Evolutionary conservation across 2,888 invertebrate species (phyloP).

Genomic region (Drosophila nr. fundita): DNA sequence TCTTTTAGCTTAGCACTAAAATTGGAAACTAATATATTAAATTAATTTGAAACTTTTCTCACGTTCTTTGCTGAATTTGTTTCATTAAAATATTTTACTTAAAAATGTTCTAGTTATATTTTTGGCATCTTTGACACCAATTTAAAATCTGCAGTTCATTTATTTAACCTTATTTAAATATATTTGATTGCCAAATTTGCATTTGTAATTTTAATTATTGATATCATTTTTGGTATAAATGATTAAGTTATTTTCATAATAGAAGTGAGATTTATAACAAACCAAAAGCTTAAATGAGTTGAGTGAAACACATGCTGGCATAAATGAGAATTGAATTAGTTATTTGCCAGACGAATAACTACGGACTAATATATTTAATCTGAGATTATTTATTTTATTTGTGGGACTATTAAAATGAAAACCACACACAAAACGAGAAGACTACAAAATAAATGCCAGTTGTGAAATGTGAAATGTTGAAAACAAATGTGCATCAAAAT

Average conservation of each 20-base stretch:
- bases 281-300: neutral
- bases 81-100: neutral
- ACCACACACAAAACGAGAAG: slow-evolving; percentile 5
- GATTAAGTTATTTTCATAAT: neutral
- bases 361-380: slow-evolving; percentile 10
- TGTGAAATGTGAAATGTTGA: neutral
- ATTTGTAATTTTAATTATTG: neutral
- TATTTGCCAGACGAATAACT: neutral
- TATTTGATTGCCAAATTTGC: neutral
- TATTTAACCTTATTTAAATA: neutral
- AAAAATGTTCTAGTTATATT: neutral
- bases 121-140: neutral
- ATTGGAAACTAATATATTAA: neutral
- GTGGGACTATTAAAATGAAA: slow-evolving; percentile 38
- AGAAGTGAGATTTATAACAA: neutral
- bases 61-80: neutral
- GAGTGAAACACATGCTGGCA: neutral
- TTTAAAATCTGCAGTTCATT: neutral
- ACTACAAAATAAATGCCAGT: neutral
- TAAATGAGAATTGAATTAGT: neutral
- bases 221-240: neutral
- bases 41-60: neutral
- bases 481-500: slow-evolving; percentile 41
- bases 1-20: neutral
- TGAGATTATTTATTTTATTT: slow-evolving; percentile 2